These are phyloP conservation scores for Notocelia uddmanniana DNA, from an alignment of 2,888 invertebrate species.

Conservation along the genomic window DNA sequence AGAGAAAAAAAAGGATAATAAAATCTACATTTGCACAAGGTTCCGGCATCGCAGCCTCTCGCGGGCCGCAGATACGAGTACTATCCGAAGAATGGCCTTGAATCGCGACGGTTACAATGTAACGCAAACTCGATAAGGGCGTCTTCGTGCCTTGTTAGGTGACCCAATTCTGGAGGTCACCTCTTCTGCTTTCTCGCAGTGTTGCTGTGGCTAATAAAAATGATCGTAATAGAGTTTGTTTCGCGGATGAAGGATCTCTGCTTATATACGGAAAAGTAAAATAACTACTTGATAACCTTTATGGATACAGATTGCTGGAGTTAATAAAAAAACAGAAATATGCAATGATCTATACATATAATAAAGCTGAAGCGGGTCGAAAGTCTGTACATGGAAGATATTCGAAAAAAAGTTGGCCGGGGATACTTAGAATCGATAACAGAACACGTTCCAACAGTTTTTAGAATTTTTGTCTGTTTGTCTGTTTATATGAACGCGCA, in stretches of 20 bases:
- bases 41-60: slow-evolving; percentile 30
- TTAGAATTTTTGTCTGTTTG: no score
- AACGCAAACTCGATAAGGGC: slow-evolving; percentile 48
- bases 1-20: slow-evolving; percentile 22
- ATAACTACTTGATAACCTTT: no score
- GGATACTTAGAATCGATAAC: no score
- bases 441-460: no score
- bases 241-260: background rate
- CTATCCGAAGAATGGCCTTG: slow-evolving; percentile 38
- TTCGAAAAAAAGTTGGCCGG: no score
- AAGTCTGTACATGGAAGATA: no score
- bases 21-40: slow-evolving; percentile 30
- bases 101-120: slow-evolving; percentile 37
- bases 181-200: slow-evolving; percentile 34
- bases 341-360: no score
- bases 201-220: background rate
- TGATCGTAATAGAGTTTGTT: background rate
- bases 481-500: no score
- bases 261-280: no score
- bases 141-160: slow-evolving; percentile 56
- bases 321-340: no score
- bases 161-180: slow-evolving; percentile 61
- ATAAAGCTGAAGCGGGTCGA: no score
- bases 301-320: no score
- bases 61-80: slow-evolving; percentile 39